Base-by-base conservation (phyloP, 2,888 invertebrate genomes). In the Orthosia incerta region DNA sequence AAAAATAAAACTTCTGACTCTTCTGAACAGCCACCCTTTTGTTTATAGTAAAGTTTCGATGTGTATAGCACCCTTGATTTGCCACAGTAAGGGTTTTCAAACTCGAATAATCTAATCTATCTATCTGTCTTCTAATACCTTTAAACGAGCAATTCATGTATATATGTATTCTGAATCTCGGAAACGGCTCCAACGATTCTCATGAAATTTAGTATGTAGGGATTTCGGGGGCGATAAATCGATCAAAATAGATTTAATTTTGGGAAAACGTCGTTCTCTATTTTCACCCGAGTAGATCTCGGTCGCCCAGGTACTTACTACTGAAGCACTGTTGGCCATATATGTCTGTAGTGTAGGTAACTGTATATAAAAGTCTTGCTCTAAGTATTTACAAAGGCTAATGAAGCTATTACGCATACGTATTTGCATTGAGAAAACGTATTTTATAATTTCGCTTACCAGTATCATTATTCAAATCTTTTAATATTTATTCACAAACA, bases 401-500 rank as follows among this genome's bases (percentile, higher is more conserved):
- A 62, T 1, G 5, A 18, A 31, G 15, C 20, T n/a, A n/a, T 46
- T 45, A 20, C n/a, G n/a, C 26, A 26, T 16, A 62, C 56, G 39
- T 18, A 13, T 45, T 18, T n/a, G 39, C 15, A 23, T n/a, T n/a
- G 7, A 46, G 4, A 31, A 48, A 63, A 59, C 5, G 23, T 23
- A 2, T 18, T 56, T 13, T 18, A 39, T 9, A 39, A 39, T 9
- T 39, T 39, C 39, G 39, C 39, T 39, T 39, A 39, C 39, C 39
- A 39, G 9, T 39, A 39, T 26, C 26, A 26, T 4, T 55, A n/a
- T 51, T n/a, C 11, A n/a, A 39, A 20, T 20, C 16, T 11, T 4
- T 48, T 23, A 4, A 18, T 66, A 51, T 61, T 50, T 0, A 31
- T 12, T 12, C 26, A 16, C 18, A 53, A 50, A 76, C 74, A 46